A percentile compares a stretch with the other conserved stretches of the same genome.
Evolutionary conservation across 2,113 vertebrate genomes (phyloP).

Genomic region (Oxyruncus cristatus): DNA sequence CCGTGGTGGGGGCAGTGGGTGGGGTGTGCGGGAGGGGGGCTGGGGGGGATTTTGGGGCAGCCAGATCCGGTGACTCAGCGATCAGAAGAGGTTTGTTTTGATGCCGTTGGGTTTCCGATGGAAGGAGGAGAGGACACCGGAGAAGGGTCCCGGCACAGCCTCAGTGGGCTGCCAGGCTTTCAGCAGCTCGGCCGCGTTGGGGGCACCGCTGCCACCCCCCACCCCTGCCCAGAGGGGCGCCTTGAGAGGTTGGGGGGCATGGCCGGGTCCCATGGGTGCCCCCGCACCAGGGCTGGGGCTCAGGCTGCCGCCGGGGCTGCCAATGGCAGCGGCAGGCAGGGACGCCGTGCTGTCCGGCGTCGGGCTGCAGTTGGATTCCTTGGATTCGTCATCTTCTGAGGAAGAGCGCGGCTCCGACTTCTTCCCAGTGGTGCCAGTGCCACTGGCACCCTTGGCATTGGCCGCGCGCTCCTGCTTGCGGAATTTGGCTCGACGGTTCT

Average conservation of each 20-base stretch:
- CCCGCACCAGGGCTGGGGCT: slow-evolving; percentile 86
- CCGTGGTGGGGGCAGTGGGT: neutral
- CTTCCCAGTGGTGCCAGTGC: slow-evolving; percentile 71
- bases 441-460: slow-evolving; percentile 79
- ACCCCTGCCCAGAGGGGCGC: slow-evolving; percentile 85
- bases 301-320: slow-evolving; percentile 85
- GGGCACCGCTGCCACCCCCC: slow-evolving; percentile 72
- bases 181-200: slow-evolving; percentile 85
- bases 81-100: slow-evolving; percentile 95
- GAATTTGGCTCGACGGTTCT: slow-evolving; percentile 94
- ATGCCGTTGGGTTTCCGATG: slow-evolving; percentile 90
- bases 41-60: neutral
- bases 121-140: slow-evolving; percentile 92
- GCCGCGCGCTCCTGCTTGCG: slow-evolving; percentile 93
- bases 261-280: slow-evolving; percentile 75
- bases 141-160: slow-evolving; percentile 90
- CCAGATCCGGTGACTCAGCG: neutral
- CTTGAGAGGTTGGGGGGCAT: slow-evolving; percentile 84
- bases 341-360: slow-evolving; percentile 97
- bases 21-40: neutral
- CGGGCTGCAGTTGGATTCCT: slow-evolving; percentile 94
- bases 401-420: slow-evolving; percentile 86
- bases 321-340: slow-evolving; percentile 83
- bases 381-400: slow-evolving; percentile 92
- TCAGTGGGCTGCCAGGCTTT: slow-evolving; percentile 94